Base-by-base conservation (phyloP, 1,140 invertebrate genomes). In the Sitobion miscanthi region DNA sequence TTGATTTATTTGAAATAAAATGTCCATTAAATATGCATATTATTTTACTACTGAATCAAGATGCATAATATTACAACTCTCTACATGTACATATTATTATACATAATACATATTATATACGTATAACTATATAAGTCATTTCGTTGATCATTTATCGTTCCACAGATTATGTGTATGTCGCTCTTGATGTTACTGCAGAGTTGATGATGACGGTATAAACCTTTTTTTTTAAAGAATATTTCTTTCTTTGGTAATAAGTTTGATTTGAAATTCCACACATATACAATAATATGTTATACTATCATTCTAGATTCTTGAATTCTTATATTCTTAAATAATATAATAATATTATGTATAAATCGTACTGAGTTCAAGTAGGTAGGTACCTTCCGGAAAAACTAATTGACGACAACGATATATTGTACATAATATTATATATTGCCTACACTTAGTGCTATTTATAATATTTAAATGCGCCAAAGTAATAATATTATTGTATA, bases 1-100 rank as follows among this genome's bases (percentile, higher is more conserved):
- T 30, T 21, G 45, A 87, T 87, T 87, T 87, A 47, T 87, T 86
- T 87, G 4, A n/a, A 86, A 47, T 86, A 86, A 47, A n/a, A 87
- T 30, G 3, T 47, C 45, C 30, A 17, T 87, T 45, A 47, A 87
- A 87, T 11, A 23, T 14, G 4, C 14, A 77, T 77, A n/a, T 17
- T 38, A 77, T 77, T 77, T 77, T 35, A 77, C n/a, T 77, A n/a
- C 62, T 77, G 14, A 14, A n/a, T 14, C 14, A 9, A n/a, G 30
- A 77, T 23, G 30, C 30, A 69, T 69, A 69, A 0, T n/a, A 17
- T 3, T 69, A n/a, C 30, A n/a, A n/a, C 11, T 69, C 30, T 69
- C 4, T 69, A 30, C 11, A 3, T 69, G 30, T n/a, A 69, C 62
- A 42, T 42, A 42, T 38, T 42, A 42, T 42, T 42, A 42, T 42